phyloP scores from a whole-genome alignment of 2,113 vertebrate species.

The Edolisoma coerulescens region DNA sequence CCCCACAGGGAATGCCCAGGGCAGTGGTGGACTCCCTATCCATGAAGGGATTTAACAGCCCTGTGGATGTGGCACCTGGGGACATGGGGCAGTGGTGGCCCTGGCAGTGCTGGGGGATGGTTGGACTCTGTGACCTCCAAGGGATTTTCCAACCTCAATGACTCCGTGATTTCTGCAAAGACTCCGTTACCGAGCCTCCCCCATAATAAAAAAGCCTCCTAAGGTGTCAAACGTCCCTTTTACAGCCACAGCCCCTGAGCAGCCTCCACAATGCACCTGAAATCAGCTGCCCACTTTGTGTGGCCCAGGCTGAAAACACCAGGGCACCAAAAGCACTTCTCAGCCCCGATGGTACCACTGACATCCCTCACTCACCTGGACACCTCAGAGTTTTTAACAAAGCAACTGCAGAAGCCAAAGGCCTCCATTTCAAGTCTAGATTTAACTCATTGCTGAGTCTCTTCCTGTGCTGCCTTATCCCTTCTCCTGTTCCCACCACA shows the following conservation, averaged over 20 bases:
- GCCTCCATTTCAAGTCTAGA: neutral
- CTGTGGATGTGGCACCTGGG: neutral
- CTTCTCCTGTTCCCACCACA: neutral
- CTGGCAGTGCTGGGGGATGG: neutral
- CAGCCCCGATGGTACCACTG: neutral
- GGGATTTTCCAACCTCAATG: neutral
- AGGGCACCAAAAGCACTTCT: neutral
- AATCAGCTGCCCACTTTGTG: neutral
- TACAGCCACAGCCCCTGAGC: rapidly evolving
- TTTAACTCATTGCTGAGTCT: rapidly evolving
- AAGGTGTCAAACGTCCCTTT: neutral
- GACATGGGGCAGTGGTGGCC: neutral
- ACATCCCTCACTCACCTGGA: neutral
- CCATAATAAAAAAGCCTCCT: rapidly evolving
- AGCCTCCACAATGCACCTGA: neutral
- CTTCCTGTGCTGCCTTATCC: neutral
- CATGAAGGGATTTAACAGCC: neutral
- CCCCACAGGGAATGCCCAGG: neutral
- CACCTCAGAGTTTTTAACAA: neutral
- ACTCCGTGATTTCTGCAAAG: neutral
- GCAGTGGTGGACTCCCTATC: neutral
- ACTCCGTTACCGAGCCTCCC: rapidly evolving
- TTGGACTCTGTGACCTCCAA: neutral
- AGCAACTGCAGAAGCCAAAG: neutral
- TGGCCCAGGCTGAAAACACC: rapidly evolving